Percentiles rank a stretch among this genome's conserved stretches.
Conservation (phyloP, 2,113 vertebrate species). For the Ictalurus furcatus region DNA sequence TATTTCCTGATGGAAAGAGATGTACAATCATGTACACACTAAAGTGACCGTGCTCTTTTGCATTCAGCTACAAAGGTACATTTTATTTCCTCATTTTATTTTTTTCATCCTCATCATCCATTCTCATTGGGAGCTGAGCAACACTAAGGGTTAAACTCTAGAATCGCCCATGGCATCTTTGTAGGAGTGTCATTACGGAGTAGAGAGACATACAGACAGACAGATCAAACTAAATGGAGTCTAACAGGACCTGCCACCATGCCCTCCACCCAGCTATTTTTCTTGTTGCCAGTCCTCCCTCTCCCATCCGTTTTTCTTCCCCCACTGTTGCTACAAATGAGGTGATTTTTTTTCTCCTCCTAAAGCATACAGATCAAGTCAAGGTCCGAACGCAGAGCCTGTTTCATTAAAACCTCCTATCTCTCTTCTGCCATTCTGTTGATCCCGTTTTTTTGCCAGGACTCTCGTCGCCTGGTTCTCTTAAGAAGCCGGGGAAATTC, state of each 20-base stretch:
- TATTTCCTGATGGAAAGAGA: not conserved
- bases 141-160: not conserved
- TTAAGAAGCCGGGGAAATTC: conserved; percentile 97
- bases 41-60: not conserved
- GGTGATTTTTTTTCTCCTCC: conserved; percentile 45
- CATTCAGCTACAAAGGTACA: not conserved
- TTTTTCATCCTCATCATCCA: not conserved
- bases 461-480: conserved; percentile 88
- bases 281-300: conserved; percentile 60
- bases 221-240: conserved; percentile 34
- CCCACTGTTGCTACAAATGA: conserved; percentile 60
- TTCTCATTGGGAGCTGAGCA: not conserved
- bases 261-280: conserved; percentile 65
- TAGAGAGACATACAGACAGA: conserved; percentile 42
- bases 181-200: conserved; percentile 40
- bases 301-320: conserved; percentile 26
- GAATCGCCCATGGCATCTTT: conserved; percentile 8
- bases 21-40: not conserved
- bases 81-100: not conserved
- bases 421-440: conserved; percentile 82
- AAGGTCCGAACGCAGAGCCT: conserved; percentile 42
- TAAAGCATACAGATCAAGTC: conserved; percentile 45
- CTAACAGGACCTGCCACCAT: conserved; percentile 36
- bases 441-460: conserved; percentile 88
- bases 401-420: conserved; percentile 77